phyloP scores from a whole-genome alignment of 2,888 invertebrate species.

The Yponomeuta sedellus region DNA sequence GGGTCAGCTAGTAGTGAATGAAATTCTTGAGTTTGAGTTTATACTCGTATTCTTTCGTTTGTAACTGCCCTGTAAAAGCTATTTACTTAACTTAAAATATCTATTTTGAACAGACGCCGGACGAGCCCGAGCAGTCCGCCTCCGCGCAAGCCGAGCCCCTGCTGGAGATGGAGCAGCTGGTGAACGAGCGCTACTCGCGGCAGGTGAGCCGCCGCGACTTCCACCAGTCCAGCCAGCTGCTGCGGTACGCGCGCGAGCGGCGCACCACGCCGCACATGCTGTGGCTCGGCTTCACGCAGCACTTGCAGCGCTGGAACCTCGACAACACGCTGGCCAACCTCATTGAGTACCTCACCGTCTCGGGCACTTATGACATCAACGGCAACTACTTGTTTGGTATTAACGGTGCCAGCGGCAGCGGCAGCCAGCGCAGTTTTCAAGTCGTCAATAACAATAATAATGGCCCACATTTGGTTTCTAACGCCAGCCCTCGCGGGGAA shows the following conservation, averaged over 20 bases:
- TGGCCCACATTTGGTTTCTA: too few species aligned
- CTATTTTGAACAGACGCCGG: not conserved
- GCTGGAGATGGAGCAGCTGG: not conserved
- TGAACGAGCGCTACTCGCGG: slow-evolving; percentile 7
- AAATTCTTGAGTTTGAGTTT: too few species aligned
- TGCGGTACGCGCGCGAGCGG: not conserved
- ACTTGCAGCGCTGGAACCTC: not conserved
- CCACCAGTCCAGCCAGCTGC: not conserved
- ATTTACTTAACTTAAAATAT: not conserved
- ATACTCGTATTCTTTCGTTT: too few species aligned
- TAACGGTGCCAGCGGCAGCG: too few species aligned
- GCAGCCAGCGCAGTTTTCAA: not conserved
- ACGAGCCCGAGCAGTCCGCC: not conserved
- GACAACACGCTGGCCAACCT: slow-evolving; percentile 6
- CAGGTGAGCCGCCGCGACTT: slow-evolving; percentile 9
- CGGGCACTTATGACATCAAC: not conserved
- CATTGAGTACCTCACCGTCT: not conserved
- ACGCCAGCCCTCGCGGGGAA: too few species aligned
- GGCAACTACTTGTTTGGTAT: not conserved
- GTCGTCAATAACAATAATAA: not conserved
- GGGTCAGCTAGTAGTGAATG: too few species aligned
- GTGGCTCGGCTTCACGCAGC: not conserved
- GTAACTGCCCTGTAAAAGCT: too few species aligned
- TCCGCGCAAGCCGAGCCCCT: not conserved
- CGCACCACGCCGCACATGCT: not conserved